Conservation (phyloP, 2,888 invertebrate genomes). For the Clusia tigrina region DNA sequence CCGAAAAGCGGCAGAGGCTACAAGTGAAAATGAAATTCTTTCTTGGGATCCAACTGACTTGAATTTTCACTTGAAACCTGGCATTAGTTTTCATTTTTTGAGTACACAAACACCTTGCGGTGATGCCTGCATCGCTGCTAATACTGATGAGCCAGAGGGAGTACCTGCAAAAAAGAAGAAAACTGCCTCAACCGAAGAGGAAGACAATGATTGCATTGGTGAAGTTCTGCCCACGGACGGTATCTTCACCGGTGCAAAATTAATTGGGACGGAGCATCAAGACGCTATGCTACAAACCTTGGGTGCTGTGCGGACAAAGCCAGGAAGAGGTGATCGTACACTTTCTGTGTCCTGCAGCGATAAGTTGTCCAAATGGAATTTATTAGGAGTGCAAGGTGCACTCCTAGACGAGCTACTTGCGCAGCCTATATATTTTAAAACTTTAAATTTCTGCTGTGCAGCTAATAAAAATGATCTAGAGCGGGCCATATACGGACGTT, state of each 20-base stretch:
- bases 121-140: constrained; percentile 83
- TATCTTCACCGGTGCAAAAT: constrained; percentile 86
- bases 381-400: constrained; percentile 85
- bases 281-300: constrained; percentile 72
- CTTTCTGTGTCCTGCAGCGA: constrained; percentile 93
- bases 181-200: constrained; percentile 27
- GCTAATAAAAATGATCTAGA: constrained; percentile 70
- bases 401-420: constrained; percentile 74
- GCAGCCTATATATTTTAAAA: constrained; percentile 73
- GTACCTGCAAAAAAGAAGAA: constrained; percentile 38
- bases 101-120: constrained; percentile 92
- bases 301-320: constrained; percentile 84
- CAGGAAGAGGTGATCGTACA: constrained; percentile 89
- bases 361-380: constrained; percentile 89
- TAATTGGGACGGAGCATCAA: constrained; percentile 67
- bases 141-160: constrained; percentile 23
- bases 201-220: constrained; percentile 18
- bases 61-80: constrained; percentile 67
- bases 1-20: constrained; percentile 37
- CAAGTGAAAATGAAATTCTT: constrained; percentile 44
- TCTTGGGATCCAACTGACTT: constrained; percentile 59
- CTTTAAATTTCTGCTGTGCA: constrained; percentile 75
- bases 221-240: background rate
- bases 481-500: constrained; percentile 67
- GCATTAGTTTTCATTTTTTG: constrained; percentile 81